phyloP scores from a whole-genome alignment of 30 jellyfish, hydroid and myxozoan genomes.

The Nemopilema nomurai region DNA sequence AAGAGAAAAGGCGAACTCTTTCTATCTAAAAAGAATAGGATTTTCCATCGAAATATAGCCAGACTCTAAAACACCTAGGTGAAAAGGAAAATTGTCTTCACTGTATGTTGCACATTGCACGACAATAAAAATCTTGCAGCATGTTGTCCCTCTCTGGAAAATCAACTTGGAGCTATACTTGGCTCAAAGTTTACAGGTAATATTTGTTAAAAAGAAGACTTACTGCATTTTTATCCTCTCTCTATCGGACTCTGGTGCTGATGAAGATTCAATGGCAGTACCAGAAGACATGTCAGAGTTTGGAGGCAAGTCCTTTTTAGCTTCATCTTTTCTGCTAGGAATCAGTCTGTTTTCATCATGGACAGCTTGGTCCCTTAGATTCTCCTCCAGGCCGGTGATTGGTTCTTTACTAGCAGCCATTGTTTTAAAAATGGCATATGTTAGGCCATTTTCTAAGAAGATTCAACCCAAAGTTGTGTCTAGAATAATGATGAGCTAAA shows the following conservation, averaged over 20 bases:
- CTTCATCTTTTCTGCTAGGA: not conserved
- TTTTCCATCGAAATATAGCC: no score
- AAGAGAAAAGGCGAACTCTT: no score
- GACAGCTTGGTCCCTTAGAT: not conserved
- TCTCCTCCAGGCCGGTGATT: not conserved
- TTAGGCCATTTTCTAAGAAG: not conserved
- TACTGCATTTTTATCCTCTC: constrained; percentile 70
- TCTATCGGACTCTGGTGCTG: constrained; percentile 43
- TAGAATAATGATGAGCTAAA: no score
- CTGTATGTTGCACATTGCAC: no score
- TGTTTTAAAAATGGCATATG: not conserved
- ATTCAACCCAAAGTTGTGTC: no score
- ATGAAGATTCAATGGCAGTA: constrained; percentile 17
- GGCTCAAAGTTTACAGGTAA: no score
- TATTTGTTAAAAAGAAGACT: not conserved
- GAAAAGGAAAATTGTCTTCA: no score
- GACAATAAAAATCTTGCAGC: no score
- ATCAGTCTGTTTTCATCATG: constrained; percentile 2
- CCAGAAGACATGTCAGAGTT: not conserved
- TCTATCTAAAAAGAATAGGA: no score
- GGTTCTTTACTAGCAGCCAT: not conserved
- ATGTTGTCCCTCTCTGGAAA: no score
- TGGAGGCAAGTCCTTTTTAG: not conserved
- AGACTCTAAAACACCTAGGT: no score
- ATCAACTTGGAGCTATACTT: no score